phyloP scores from a whole-genome alignment of 2,797 vertebrate species.

The Sebastes cheni region DNA sequence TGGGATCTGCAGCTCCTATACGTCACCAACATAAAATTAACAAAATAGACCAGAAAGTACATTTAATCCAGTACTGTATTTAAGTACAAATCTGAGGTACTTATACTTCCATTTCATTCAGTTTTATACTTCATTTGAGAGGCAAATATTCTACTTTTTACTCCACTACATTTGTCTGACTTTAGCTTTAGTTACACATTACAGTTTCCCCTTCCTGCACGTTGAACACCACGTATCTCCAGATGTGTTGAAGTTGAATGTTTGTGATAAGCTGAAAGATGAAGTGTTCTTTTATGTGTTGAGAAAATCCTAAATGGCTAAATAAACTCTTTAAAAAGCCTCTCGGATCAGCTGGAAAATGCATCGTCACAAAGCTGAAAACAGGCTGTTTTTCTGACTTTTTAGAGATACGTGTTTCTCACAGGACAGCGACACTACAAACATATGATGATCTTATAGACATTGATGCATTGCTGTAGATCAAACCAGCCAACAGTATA shows the following conservation, averaged over 20 bases:
- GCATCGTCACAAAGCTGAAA: no score
- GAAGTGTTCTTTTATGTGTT: no score
- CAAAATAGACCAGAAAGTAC: neutral
- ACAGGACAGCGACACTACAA: no score
- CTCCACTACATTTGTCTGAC: neutral
- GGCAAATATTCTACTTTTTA: neutral
- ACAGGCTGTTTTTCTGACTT: no score
- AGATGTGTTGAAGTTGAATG: neutral
- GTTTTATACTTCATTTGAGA: neutral
- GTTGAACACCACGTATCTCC: neutral
- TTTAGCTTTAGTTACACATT: neutral
- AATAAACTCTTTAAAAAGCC: no score
- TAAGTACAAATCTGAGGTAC: neutral
- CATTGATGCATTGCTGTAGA: no score
- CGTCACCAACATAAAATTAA: neutral
- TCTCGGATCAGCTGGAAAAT: no score
- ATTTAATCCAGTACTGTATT: neutral
- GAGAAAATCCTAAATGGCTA: no score
- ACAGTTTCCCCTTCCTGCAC: neutral
- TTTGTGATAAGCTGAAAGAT: neutral
- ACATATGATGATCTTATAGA: no score
- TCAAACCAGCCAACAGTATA: no score
- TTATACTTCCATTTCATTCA: neutral
- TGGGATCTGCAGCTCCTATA: neutral
- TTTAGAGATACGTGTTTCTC: no score